Evolutionary conservation across 2,113 vertebrate species (phyloP), one percentile per base, ranked within the genome.

Genomic region (Sylvia atricapilla): DNA sequence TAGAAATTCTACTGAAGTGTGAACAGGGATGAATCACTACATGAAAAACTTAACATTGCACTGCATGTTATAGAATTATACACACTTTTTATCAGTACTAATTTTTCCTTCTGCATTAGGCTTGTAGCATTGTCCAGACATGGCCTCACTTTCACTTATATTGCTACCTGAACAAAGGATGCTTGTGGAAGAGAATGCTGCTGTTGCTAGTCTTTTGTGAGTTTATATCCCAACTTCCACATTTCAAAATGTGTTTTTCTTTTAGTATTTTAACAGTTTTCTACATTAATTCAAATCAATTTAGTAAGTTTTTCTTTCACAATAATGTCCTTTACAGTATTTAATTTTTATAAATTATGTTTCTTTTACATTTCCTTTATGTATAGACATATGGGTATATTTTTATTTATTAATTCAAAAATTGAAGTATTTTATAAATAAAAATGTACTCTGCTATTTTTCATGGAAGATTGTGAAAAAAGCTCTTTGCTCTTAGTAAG

Each of bases 371-470:
- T 93, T 97, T 92, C 80, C 83, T 92, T 92, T 94, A 95, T 46
- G 84, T 93, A 85, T n/a, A 94, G 77, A 95, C 68, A 84, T 56
- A 96, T 90, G 33, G 92, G 97, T 96, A 96, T 76, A 78, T 84
- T 52, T 47, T 95, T 96, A 92, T 92, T 92, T 96, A 97, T 96
- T 96, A 90, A 96, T 96, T 95, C 64, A 69, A 81, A 84, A 96
- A 88, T 67, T 97, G 89, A 96, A 97, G 80, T 56, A 84, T 96
- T 96, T 97, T 47, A 96, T 93, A 96, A 97, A 96, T 95, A 91
- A 97, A 97, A 97, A 95, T 22, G 19, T 60, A 88, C 86, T 93
- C 47, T 97, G 46, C 62, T 88, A 70, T 90, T 97, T 97, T 97
- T 93, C 93, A 94, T 39, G 85, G 10, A 66, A 93, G 93, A 91